Evolutionary conservation across 2,797 vertebrate species (phyloP).

Genomic region (Pyrocephalus nanus): DNA sequence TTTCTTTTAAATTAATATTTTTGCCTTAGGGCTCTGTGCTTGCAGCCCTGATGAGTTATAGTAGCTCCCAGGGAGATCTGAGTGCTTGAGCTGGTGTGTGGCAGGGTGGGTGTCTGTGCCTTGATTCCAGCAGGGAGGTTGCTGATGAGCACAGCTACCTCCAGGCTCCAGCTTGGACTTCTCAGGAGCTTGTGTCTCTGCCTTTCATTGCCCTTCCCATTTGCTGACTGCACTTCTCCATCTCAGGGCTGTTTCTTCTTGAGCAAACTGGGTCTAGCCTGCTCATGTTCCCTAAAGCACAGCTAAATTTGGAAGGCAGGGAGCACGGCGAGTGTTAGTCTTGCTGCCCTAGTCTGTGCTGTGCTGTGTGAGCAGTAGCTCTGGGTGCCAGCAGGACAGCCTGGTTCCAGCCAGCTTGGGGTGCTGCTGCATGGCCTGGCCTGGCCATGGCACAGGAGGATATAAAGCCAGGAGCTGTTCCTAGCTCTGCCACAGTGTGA

Average conservation of each 20-base stretch:
- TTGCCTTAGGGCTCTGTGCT: neutral
- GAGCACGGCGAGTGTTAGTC: neutral
- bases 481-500: neutral
- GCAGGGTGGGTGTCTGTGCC: neutral
- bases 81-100: neutral
- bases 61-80: neutral
- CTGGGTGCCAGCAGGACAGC: neutral
- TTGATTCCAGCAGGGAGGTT: neutral
- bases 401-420: neutral
- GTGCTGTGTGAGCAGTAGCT: neutral
- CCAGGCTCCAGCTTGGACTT: neutral
- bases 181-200: neutral
- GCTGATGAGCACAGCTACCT: neutral
- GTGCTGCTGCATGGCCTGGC: neutral
- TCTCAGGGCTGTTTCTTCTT: neutral
- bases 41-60: neutral
- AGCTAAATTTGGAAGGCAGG: slow-evolving; percentile 48
- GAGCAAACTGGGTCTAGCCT: slow-evolving; percentile 41
- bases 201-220: neutral
- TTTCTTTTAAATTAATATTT: neutral
- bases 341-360: neutral
- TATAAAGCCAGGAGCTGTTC: neutral
- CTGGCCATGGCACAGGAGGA: neutral
- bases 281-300: neutral
- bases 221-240: neutral